Conservation (phyloP, 2,888 invertebrate genomes). For the Pardosa pseudoannulata region DNA sequence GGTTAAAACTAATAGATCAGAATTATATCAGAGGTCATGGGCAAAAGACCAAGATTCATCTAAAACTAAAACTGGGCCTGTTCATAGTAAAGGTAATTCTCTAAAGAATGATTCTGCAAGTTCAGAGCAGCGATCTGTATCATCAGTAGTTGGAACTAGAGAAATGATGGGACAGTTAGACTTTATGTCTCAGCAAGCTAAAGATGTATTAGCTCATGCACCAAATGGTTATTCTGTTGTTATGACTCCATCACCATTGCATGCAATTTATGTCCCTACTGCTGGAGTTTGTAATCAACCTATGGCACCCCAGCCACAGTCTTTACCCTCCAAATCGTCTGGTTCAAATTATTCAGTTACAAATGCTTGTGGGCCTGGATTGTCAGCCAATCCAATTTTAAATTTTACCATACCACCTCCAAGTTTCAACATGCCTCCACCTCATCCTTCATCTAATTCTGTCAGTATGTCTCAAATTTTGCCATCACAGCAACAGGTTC, state of each 20-base stretch:
- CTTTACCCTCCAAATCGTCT: conserved; percentile 35
- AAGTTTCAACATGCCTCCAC: conserved; percentile 70
- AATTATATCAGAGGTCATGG: conserved; percentile 46
- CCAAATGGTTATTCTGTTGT: conserved; percentile 71
- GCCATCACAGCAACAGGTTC: conserved; percentile 51
- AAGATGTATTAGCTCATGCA: conserved; percentile 70
- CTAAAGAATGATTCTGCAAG: conserved; percentile 40
- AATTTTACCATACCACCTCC: conserved; percentile 71
- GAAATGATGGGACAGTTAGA: conserved; percentile 61
- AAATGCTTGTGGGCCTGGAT: conserved; percentile 51
- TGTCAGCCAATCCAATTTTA: conserved; percentile 59
- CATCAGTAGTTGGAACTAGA: conserved; percentile 18
- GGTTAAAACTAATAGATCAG: conserved; percentile 35
- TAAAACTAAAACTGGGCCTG: conserved; percentile 12
- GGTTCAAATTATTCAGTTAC: conserved; percentile 49
- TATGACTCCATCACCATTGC: conserved; percentile 68
- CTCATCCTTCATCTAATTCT: conserved; percentile 55
- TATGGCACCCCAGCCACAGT: conserved; percentile 42
- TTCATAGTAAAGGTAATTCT: conserved; percentile 28
- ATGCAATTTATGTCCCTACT: conserved; percentile 66
- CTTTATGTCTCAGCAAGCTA: conserved; percentile 62
- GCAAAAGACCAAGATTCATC: conserved; percentile 52
- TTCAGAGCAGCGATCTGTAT: conserved; percentile 29
- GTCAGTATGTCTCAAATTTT: conserved; percentile 56
- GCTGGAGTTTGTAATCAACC: conserved; percentile 62